Percentiles rank a stretch among this genome's conserved stretches.
phyloP scores from a whole-genome alignment of 2,113 vertebrate species.

The Arenaria interpres region DNA sequence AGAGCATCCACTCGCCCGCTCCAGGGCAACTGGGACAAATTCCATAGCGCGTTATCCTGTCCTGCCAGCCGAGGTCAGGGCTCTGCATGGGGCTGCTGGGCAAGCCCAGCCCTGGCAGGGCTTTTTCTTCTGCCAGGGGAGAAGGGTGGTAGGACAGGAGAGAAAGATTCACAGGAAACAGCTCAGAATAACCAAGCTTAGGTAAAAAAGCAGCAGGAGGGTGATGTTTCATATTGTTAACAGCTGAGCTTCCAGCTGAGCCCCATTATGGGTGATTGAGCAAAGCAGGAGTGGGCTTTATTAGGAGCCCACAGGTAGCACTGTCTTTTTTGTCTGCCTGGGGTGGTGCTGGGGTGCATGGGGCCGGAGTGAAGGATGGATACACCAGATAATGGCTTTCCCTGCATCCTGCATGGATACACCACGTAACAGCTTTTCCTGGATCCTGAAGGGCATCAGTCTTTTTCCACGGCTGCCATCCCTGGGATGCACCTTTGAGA shows the following conservation, averaged over 20 bases:
- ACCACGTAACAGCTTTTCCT: accelerated
- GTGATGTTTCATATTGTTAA: neutral
- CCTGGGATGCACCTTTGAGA: neutral
- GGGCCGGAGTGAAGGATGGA: neutral
- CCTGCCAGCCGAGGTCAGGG: neutral
- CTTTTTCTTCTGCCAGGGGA: neutral
- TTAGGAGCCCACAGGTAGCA: accelerated
- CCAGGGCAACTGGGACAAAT: accelerated
- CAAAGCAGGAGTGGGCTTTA: neutral
- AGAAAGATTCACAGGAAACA: neutral
- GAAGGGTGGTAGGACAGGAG: neutral
- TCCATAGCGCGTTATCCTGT: accelerated
- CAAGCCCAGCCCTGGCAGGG: too few species aligned
- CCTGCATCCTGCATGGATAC: accelerated
- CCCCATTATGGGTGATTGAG: neutral
- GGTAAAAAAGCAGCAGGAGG: neutral
- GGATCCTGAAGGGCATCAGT: accelerated
- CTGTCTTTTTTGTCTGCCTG: accelerated
- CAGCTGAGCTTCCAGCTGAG: neutral
- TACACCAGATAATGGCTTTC: accelerated
- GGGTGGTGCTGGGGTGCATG: neutral
- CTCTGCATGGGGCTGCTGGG: neutral
- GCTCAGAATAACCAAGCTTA: neutral
- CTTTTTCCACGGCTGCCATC: accelerated
- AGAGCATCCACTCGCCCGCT: neutral